These are phyloP conservation scores for Macrobrachium rosenbergii DNA, from an alignment of 1,140 invertebrate genomes.

Conservation along the genomic window DNA sequence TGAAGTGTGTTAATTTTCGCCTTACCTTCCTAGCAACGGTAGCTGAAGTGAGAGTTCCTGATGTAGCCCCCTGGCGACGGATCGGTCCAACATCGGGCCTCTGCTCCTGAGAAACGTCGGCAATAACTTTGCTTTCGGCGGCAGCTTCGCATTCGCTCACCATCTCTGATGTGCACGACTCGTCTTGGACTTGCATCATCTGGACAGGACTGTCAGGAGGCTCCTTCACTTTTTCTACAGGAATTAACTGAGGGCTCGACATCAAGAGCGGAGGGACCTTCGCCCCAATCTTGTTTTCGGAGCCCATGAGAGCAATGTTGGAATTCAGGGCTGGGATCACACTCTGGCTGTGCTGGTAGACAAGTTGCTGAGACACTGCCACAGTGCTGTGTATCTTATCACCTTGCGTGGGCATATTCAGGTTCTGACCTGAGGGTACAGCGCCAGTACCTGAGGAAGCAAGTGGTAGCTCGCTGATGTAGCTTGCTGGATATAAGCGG, in stretches of 20 bases:
- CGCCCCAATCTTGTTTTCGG: slow-evolving; percentile 25
- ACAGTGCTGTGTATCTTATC: slow-evolving; percentile 26
- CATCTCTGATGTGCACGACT: neutral
- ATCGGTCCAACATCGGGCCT: neutral
- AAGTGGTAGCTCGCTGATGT: slow-evolving; percentile 28
- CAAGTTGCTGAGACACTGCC: slow-evolving; percentile 16
- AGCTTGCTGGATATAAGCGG: slow-evolving; percentile 1
- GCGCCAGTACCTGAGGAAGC: neutral
- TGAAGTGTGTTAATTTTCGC: too few species aligned
- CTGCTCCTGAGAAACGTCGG: too few species aligned
- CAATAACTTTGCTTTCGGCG: too few species aligned
- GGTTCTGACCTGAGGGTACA: neutral
- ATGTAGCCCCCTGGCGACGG: too few species aligned
- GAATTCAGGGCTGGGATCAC: slow-evolving; percentile 16
- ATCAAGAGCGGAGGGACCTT: slow-evolving; percentile 27
- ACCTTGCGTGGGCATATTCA: neutral
- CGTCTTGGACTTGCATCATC: slow-evolving; percentile 30
- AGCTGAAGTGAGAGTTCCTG: too few species aligned
- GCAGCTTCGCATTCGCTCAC: neutral
- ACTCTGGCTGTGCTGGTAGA: slow-evolving; percentile 35
- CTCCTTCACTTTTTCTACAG: slow-evolving; percentile 36
- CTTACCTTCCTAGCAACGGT: too few species aligned
- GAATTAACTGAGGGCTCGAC: slow-evolving; percentile 12
- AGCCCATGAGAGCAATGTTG: slow-evolving; percentile 8
- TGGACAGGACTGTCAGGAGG: slow-evolving; percentile 37